Conservation (phyloP, 1,140 invertebrate genomes). For the Pomacea maculata region DNA sequence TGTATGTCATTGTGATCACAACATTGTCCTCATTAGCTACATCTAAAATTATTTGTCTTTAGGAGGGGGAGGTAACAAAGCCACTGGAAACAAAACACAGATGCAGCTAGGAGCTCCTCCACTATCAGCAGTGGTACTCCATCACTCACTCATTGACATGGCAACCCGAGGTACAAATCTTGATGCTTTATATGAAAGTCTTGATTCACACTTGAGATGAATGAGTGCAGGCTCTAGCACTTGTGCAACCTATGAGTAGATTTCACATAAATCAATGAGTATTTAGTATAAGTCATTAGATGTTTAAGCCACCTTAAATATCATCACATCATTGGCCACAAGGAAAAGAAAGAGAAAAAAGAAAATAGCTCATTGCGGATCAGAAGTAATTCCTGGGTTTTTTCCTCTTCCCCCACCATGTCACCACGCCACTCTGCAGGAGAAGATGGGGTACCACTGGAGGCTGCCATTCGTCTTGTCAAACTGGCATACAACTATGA, state of each 20-base stretch:
- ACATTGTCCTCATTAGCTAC: not conserved
- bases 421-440: conserved; percentile 31
- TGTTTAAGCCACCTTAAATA: too few relatives aligned
- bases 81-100: conserved; percentile 43
- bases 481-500: conserved; percentile 64
- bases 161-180: conserved; percentile 45
- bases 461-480: conserved; percentile 57
- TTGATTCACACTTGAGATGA: too few relatives aligned
- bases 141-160: conserved; percentile 52
- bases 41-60: not conserved
- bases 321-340: too few relatives aligned
- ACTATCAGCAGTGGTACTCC: conserved; percentile 40
- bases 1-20: not conserved
- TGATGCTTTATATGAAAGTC: too few relatives aligned
- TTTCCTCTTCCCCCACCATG: too few relatives aligned
- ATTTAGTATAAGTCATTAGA: too few relatives aligned
- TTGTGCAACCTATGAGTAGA: too few relatives aligned
- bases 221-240: too few relatives aligned
- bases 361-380: too few relatives aligned
- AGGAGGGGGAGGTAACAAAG: conserved; percentile 50
- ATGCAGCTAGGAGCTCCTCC: conserved; percentile 39
- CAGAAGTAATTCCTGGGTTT: too few relatives aligned
- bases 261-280: too few relatives aligned
- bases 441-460: conserved; percentile 57
- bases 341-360: too few relatives aligned